phyloP scores from a whole-genome alignment of 2,113 vertebrate species.

The Gymnogyps californianus region DNA sequence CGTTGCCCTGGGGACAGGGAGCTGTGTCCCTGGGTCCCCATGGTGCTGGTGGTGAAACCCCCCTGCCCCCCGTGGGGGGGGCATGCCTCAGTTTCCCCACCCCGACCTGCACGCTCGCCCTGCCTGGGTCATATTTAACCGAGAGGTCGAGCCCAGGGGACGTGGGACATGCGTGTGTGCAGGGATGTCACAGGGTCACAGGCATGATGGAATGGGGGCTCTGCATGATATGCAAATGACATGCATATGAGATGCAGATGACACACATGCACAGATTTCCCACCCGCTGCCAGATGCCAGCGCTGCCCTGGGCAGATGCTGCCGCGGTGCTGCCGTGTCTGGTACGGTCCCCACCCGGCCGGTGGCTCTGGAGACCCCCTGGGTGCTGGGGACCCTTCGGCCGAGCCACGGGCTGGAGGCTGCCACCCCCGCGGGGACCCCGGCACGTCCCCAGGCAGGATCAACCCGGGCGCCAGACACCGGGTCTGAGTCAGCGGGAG shows the following conservation, averaged over 20 bases:
- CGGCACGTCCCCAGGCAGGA: neutral
- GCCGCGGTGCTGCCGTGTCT: neutral
- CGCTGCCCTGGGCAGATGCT: neutral
- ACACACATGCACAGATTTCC: neutral
- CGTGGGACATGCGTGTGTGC: rapidly evolving
- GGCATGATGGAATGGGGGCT: neutral
- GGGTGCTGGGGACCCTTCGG: neutral
- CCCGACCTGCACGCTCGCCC: neutral
- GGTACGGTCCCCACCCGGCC: neutral
- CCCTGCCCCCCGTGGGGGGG: rapidly evolving
- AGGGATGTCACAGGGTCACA: neutral
- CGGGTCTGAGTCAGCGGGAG: neutral
- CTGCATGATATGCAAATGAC: neutral
- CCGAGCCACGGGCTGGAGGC: rapidly evolving
- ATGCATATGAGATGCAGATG: neutral
- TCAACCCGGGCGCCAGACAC: neutral
- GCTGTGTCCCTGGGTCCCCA: neutral
- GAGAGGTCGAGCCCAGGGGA: neutral
- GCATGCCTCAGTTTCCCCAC: neutral
- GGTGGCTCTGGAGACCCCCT: rapidly evolving
- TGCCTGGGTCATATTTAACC: neutral
- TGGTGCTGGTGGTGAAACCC: neutral
- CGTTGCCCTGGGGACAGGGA: neutral
- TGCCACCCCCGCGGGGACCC: neutral
- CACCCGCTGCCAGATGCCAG: neutral